Percentiles rank a stretch among this genome's conserved stretches.
Evolutionary conservation across 2,113 vertebrate genomes (phyloP).

Genomic region (Pagrus major): DNA sequence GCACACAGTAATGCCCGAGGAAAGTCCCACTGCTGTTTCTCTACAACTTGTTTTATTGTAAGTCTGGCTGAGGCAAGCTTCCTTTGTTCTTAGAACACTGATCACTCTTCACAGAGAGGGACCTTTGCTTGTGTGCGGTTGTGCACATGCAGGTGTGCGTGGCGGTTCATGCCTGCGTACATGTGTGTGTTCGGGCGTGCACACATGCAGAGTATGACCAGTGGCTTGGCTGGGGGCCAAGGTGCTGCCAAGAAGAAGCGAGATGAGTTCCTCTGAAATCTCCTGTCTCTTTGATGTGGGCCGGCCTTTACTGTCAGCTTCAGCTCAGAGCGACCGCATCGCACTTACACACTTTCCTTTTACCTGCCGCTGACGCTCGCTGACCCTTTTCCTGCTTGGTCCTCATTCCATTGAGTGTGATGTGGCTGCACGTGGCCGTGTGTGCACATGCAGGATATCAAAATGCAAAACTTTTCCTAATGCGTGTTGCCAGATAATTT

Average conservation of each 20-base stretch:
- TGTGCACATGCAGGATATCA: neutral
- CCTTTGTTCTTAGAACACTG: slow-evolving; percentile 72
- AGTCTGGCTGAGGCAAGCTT: slow-evolving; percentile 45
- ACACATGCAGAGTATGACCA: slow-evolving; percentile 38
- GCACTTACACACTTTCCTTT: slow-evolving; percentile 40
- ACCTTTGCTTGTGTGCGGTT: slow-evolving; percentile 13
- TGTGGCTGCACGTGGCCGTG: neutral
- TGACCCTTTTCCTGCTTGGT: slow-evolving; percentile 46
- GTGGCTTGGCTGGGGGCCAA: slow-evolving; percentile 22
- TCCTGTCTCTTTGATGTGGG: slow-evolving; percentile 68
- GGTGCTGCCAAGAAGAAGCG: slow-evolving; percentile 53
- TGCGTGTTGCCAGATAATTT: neutral
- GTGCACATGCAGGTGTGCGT: neutral
- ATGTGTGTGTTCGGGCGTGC: slow-evolving; percentile 16
- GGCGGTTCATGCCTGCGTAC: neutral
- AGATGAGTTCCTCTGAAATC: slow-evolving; percentile 64
- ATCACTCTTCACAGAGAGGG: slow-evolving; percentile 10
- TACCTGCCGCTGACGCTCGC: neutral
- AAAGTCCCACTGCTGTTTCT: slow-evolving; percentile 64
- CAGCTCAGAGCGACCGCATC: slow-evolving; percentile 51
- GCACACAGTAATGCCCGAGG: slow-evolving; percentile 35
- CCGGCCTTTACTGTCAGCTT: slow-evolving; percentile 66
- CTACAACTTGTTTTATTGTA: slow-evolving; percentile 6
- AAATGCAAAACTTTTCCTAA: neutral
- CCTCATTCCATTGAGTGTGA: neutral